Base-by-base conservation (phyloP, 1,140 invertebrate species). In the Akabosia matsudoensis region DNA sequence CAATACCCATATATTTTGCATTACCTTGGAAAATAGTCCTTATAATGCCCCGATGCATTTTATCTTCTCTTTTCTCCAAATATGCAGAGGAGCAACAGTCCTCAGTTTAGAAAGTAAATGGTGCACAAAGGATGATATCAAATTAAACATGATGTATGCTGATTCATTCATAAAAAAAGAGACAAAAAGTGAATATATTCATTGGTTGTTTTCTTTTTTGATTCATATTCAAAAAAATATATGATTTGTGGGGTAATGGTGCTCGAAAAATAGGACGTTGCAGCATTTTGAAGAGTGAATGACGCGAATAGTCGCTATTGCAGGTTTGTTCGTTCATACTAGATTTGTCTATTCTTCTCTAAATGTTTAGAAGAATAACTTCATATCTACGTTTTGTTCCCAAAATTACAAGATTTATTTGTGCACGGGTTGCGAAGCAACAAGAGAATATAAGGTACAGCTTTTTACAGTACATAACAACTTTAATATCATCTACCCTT, bases 71-170 rank as follows among this genome's bases (percentile, higher is more conserved):
- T n/a, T n/a, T n/a, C n/a, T n/a, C n/a, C n/a, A n/a, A n/a, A n/a
- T n/a, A n/a, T n/a, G n/a, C n/a, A n/a, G n/a, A 28, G 61, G 61
- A 67, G 61, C 61, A 67, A 67, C 61, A 67, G 61, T 67, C 54
- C 54, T 16, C 54, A n/a, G 54, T 14, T 61, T 61, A 67, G 61
- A 67, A n/a, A 31, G 54, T 10, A 45, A 45, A 3, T 56, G 4
- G 54, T 4, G n/a, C 4, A 56, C 4, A 56, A 56, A 56, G 24
- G 54, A 56, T 56, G 24, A n/a, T 22, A 56, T 56, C 54, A 56
- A 56, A 56, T 56, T 56, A 56, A 13, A 56, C 24, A 22, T 56
- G 54, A 56, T 56, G 24, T n/a, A n/a, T n/a, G n/a, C n/a, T n/a
- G n/a, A n/a, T 56, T 13, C 54, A 56, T 56, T 7, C 54, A 56